Evolutionary conservation across 1,140 invertebrate species (phyloP).

Genomic region (Cyclina sinensis): DNA sequence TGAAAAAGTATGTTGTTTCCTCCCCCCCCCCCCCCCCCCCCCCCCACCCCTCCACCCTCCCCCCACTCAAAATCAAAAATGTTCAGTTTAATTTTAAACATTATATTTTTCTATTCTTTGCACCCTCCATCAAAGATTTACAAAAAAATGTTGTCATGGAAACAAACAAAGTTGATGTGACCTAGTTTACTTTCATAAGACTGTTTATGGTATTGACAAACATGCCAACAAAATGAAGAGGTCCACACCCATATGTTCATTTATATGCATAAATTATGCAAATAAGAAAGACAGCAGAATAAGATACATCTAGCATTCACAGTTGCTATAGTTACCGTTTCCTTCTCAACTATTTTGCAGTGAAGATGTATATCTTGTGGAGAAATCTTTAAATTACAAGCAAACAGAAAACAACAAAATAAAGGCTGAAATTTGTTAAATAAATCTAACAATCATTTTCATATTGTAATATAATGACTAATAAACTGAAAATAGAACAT

Average conservation of each 20-base stretch:
- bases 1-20: too few species aligned
- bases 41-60: too few species aligned
- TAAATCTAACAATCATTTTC: too few species aligned
- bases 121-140: too few species aligned
- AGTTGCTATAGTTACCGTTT: conserved; percentile 33
- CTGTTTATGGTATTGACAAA: neutral
- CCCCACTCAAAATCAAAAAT: too few species aligned
- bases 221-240: neutral
- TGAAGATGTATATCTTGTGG: conserved; percentile 42
- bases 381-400: conserved; percentile 11
- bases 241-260: neutral
- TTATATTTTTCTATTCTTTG: too few species aligned
- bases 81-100: too few species aligned
- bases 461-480: too few species aligned
- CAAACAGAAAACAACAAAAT: neutral
- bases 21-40: too few species aligned
- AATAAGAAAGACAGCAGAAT: neutral
- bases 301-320: neutral
- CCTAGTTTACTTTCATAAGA: neutral
- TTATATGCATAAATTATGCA: conserved; percentile 16
- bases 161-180: neutral
- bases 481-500: too few species aligned
- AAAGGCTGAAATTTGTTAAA: too few species aligned
- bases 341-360: conserved; percentile 26
- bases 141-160: too few species aligned